These are phyloP conservation scores for Horisme vitalbata DNA, from an alignment of 2,888 invertebrate species.

Conservation along the genomic window DNA sequence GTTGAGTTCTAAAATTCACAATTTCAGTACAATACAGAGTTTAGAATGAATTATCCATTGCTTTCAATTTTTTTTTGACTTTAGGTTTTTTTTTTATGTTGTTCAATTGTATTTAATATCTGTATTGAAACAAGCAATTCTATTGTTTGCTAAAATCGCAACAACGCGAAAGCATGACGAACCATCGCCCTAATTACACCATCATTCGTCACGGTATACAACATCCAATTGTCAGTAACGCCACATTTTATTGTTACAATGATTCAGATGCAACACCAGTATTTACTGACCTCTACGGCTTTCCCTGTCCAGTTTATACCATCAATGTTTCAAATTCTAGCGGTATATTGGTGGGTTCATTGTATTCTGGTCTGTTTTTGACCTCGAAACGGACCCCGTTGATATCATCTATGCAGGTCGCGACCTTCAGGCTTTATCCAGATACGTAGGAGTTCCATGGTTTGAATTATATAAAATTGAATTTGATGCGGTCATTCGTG, in stretches of 20 bases:
- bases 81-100: no score
- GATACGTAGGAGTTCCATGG: constrained; percentile 50
- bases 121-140: constrained; percentile 18
- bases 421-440: constrained; percentile 63
- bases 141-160: constrained; percentile 31
- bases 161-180: constrained; percentile 35
- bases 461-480: constrained; percentile 44
- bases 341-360: constrained; percentile 35
- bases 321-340: constrained; percentile 18
- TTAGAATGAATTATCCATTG: no score
- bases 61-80: no score
- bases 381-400: constrained; percentile 50
- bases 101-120: constrained; percentile 5
- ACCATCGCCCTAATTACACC: constrained; percentile 42
- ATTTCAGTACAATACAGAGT: no score
- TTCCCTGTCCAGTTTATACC: constrained; percentile 26
- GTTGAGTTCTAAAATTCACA: no score
- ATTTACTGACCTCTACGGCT: constrained; percentile 40
- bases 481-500: constrained; percentile 51
- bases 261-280: constrained; percentile 55
- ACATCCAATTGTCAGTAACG: constrained; percentile 36
- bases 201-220: constrained; percentile 50
- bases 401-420: constrained; percentile 64
- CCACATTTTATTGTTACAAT: constrained; percentile 38
- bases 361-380: constrained; percentile 41